These are phyloP conservation scores for Hypomesus transpacificus DNA, from an alignment of 2,113 vertebrate genomes.

Conservation along the genomic window DNA sequence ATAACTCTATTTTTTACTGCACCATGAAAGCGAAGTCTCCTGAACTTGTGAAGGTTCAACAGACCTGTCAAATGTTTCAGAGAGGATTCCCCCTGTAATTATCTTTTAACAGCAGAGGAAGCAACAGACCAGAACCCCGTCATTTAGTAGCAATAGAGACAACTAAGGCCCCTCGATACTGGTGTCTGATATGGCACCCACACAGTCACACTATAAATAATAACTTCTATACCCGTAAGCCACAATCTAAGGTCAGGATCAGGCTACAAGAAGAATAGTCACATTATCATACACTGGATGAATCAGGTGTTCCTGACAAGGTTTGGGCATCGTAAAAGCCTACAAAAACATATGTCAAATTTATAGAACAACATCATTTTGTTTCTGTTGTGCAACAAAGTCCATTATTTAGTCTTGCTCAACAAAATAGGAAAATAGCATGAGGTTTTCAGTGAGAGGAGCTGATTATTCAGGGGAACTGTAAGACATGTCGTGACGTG, in stretches of 20 bases:
- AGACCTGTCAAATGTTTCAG: conserved; percentile 31
- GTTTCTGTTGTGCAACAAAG: background rate
- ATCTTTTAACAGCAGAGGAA: conserved; percentile 58
- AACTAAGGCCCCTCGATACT: conserved; percentile 44
- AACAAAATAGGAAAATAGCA: conserved; percentile 5
- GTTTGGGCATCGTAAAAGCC: background rate
- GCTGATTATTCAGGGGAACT: background rate
- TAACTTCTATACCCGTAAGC: conserved; percentile 36
- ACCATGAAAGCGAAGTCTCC: conserved; percentile 23
- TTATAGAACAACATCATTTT: background rate
- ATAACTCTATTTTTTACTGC: background rate
- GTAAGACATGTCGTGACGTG: background rate
- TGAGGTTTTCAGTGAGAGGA: background rate
- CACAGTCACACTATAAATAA: conserved; percentile 50
- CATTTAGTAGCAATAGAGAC: conserved; percentile 57
- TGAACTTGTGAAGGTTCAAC: conserved; percentile 16
- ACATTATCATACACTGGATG: conserved; percentile 21
- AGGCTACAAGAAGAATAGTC: conserved; percentile 19
- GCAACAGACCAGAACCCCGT: conserved; percentile 48
- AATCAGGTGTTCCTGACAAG: conserved; percentile 4
- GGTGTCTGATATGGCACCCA: conserved; percentile 47
- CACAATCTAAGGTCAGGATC: conserved; percentile 44
- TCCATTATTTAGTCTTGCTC: background rate
- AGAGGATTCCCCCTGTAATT: conserved; percentile 52
- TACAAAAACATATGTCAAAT: background rate